Evolutionary conservation across 2,888 invertebrate species (phyloP), one percentile per base, ranked within the genome.

Genomic region (Apoda limacodes): DNA sequence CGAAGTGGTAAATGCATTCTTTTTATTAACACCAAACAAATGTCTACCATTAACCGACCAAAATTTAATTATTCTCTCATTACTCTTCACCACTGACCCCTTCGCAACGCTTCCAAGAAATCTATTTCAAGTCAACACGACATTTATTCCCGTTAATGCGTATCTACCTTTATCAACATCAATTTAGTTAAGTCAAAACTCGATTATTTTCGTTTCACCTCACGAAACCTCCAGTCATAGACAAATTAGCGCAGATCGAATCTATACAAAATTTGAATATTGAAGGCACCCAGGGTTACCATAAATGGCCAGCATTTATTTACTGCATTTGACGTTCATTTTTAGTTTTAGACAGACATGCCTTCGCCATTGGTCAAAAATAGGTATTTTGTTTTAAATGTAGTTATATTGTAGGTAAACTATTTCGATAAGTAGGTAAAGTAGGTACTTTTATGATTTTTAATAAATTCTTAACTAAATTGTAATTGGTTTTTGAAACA

Each of bases 221-320:
- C 39, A n/a, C n/a, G n/a, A n/a, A n/a, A n/a, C 31, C 33, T 35
- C 40, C 41, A 56, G 67, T 64, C 76, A 71, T 74, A 78, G 80
- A 80, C 76, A 78, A 76, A 78, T 78, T 72, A 68, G 70, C 64
- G 54, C 55, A 69, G 80, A 78, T 78, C 63, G 55, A 68, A 78
- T 78, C 76, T 61, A 57, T 51, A 47, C 48, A 38, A 44, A 67
- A 64, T 67, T 69, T 65, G 61, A 69, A 69, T 65, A 65, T 52
- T 46, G 59, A 58, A 61, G 57, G 48, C 52, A 42, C 48, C n/a
- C n/a, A n/a, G n/a, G n/a, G n/a, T n/a, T n/a, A n/a, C n/a, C n/a
- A n/a, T n/a, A 26, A 23, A 25, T 9, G 25, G 3, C n/a, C n/a
- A n/a, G n/a, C n/a, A n/a, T n/a, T n/a, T n/a, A n/a, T n/a, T n/a